A percentile compares a stretch with the other conserved stretches of the same genome.
Evolutionary conservation across 1,140 invertebrate genomes (phyloP).

Genomic region (Papilio dardanus): DNA sequence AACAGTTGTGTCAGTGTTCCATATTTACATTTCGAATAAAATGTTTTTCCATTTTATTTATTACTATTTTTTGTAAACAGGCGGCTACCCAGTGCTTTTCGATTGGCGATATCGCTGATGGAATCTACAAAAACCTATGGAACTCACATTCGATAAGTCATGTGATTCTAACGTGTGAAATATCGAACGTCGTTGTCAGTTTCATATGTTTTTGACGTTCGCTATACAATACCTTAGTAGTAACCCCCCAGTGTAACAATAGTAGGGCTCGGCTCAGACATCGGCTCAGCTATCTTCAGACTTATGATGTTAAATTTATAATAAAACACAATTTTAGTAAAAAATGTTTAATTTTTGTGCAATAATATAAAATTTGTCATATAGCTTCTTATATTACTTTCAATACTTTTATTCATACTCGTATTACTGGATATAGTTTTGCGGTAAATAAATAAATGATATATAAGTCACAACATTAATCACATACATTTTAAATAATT

Average conservation of each 20-base stretch:
- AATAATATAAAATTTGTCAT: slow-evolving; percentile 33
- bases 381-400: slow-evolving; percentile 1
- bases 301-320: background rate
- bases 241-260: too few relatives aligned
- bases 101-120: too few relatives aligned
- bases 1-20: background rate
- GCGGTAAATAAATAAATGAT: background rate
- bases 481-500: background rate
- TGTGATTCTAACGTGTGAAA: too few relatives aligned
- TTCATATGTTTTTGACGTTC: too few relatives aligned
- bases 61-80: too few relatives aligned
- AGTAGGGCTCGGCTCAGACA: too few relatives aligned
- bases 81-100: too few relatives aligned
- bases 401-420: background rate
- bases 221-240: too few relatives aligned
- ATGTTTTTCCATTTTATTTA: background rate
- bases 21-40: background rate
- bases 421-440: background rate
- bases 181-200: too few relatives aligned
- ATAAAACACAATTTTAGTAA: background rate
- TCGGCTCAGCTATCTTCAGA: too few relatives aligned
- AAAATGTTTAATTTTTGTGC: slow-evolving; percentile 17
- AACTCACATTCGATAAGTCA: too few relatives aligned
- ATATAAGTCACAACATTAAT: slow-evolving; percentile 15
- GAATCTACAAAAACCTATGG: too few relatives aligned